Evolutionary conservation across 2,797 vertebrate genomes (phyloP).

Genomic region (Squalus acanthias): DNA sequence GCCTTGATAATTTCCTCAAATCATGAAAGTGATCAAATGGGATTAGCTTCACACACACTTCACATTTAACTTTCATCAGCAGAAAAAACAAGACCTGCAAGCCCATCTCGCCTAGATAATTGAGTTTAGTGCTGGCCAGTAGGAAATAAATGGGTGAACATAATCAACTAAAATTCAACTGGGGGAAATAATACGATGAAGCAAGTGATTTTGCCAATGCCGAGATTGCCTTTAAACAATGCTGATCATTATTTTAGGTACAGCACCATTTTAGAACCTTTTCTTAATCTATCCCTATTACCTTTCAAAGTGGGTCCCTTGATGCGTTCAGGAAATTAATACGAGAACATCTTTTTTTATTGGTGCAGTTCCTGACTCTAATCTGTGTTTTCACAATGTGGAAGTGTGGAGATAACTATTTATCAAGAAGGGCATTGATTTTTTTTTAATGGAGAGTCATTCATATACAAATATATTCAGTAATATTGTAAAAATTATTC

Average conservation of each 20-base stretch:
- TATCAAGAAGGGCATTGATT: not conserved
- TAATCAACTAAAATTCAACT: not conserved
- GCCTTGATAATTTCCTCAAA: not conserved
- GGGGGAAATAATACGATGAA: not conserved
- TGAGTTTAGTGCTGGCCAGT: not conserved
- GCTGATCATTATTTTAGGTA: not conserved
- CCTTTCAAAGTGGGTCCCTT: not conserved
- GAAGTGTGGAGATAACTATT: not conserved
- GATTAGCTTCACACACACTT: not conserved
- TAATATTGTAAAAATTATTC: not conserved
- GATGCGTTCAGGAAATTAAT: not conserved
- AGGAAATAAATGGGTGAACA: not conserved
- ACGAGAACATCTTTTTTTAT: not conserved
- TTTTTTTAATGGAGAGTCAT: not conserved
- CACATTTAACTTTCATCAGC: not conserved
- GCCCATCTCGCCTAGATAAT: not conserved
- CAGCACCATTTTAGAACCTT: not conserved
- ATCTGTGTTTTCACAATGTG: not conserved
- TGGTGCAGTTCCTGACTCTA: not conserved
- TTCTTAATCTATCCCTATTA: not conserved
- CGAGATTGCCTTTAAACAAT: not conserved
- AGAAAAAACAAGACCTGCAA: too few species aligned
- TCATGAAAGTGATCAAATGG: not conserved
- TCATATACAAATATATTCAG: not conserved
- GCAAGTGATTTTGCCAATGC: not conserved